Evolutionary conservation across 2,113 vertebrate species (phyloP).

Genomic region (Periophthalmus modestus): DNA sequence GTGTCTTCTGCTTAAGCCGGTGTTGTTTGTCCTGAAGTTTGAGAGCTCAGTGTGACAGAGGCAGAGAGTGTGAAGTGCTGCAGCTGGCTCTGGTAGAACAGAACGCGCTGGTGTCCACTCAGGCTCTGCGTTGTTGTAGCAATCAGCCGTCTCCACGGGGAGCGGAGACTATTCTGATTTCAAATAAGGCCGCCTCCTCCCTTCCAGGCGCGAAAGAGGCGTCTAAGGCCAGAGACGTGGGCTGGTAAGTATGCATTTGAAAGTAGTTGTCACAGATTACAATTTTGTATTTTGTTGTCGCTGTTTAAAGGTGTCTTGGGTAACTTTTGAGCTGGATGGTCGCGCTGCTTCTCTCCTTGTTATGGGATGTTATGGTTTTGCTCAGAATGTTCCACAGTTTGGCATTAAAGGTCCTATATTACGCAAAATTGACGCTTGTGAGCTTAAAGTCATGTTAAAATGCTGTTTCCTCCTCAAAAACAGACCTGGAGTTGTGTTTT

Average conservation of each 20-base stretch:
- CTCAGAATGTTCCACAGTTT: too few species aligned
- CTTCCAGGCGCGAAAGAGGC: not conserved
- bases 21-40: not conserved
- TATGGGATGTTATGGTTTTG: too few species aligned
- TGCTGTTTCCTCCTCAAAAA: too few species aligned
- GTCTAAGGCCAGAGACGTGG: conserved; percentile 9
- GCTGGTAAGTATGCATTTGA: not conserved
- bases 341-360: too few species aligned
- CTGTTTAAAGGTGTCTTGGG: too few species aligned
- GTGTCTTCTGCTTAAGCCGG: not conserved
- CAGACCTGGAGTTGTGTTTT: too few species aligned
- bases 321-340: too few species aligned
- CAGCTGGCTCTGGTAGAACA: not conserved
- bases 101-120: conserved; percentile 5
- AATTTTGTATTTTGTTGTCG: not conserved
- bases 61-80: not conserved
- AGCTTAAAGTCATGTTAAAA: too few species aligned
- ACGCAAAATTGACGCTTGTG: too few species aligned
- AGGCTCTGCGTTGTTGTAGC: conserved; percentile 1
- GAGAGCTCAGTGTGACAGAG: not conserved
- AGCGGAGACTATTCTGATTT: conserved; percentile 4
- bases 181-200: not conserved
- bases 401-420: too few species aligned
- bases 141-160: conserved; percentile 7
- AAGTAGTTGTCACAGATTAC: not conserved